Evolutionary conservation across 2,888 invertebrate genomes (phyloP), one percentile per base, ranked within the genome.

Genomic region (Drepana falcataria): DNA sequence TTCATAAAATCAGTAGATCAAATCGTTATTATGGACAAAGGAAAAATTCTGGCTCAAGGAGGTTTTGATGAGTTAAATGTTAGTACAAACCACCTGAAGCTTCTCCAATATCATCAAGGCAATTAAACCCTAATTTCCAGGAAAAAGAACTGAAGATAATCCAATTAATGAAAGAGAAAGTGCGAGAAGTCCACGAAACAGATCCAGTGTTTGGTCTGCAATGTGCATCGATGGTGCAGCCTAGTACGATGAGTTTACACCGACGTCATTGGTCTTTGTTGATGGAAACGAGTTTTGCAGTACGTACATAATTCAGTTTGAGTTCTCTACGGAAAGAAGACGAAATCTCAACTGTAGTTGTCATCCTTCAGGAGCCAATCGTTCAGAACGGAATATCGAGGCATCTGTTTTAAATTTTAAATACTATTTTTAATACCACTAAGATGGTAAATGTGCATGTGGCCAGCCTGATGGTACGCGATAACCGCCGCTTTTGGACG

Each of bases 1-100:
- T 96, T 95, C 65, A 85, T 95, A 5, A 93, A 93, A 66, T 88
- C 92, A 47, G 95, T 93, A 1, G 94, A 95, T 75, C 93, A 92
- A 56, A 91, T 91, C 21, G 75, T 91, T 1, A 83, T 91, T 9
- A 79, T 91, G 86, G 80, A 87, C 7, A 86, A 87, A 56, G 87
- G 89, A 40, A 78, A 69, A 55, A 73, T 88, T 33, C 61, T 85
- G 5, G 87, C 82, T 2, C 73, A 82, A 58, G 90, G 90, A 54
- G 73, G 71, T 35, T 89, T 85, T 58, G 77, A 83, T 48, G 80
- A 84, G 3, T 70, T 91, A 37, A 77, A 82, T 51, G 90, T 90
- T 81, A 81, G 49, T 65, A 63, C 35, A 35, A 21, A 21, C 21
- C 21, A 21, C 21, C 21, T 21, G 21, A 1, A 21, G 21, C 21